Conservation (phyloP, 2,113 vertebrate species). For the Macquaria ambigua region DNA sequence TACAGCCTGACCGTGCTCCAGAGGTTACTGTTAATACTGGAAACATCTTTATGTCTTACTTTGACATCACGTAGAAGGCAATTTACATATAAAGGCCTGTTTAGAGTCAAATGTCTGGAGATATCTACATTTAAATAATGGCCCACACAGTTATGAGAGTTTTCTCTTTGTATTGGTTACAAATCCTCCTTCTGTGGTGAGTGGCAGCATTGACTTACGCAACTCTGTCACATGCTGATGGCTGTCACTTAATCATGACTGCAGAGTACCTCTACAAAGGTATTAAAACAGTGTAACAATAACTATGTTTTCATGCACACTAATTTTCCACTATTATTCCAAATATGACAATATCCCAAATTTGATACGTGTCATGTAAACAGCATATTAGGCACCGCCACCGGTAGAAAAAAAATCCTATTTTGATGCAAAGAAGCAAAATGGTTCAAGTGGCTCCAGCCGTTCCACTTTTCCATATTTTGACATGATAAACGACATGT, state of each 20-base stretch:
- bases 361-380: too few species aligned
- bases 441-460: too few species aligned
- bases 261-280: not conserved
- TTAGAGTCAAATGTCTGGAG: too few species aligned
- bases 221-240: not conserved
- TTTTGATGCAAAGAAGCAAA: too few species aligned
- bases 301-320: too few species aligned
- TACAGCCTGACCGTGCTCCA: constrained; percentile 23
- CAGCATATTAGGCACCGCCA: too few species aligned
- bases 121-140: not conserved
- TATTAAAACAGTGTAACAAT: not conserved
- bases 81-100: not conserved
- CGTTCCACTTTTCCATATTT: too few species aligned
- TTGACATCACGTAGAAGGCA: not conserved
- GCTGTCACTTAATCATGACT: not conserved
- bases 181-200: not conserved
- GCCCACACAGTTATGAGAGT: not conserved
- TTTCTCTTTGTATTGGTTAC: not conserved
- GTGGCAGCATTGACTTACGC: too few species aligned
- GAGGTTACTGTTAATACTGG: constrained; percentile 40
- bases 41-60: constrained; percentile 5
- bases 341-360: too few species aligned
- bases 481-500: too few species aligned
- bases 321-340: too few species aligned
- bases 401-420: too few species aligned